Evolutionary conservation across 1,140 invertebrate genomes (phyloP).

Genomic region (Ooceraea biroi): DNA sequence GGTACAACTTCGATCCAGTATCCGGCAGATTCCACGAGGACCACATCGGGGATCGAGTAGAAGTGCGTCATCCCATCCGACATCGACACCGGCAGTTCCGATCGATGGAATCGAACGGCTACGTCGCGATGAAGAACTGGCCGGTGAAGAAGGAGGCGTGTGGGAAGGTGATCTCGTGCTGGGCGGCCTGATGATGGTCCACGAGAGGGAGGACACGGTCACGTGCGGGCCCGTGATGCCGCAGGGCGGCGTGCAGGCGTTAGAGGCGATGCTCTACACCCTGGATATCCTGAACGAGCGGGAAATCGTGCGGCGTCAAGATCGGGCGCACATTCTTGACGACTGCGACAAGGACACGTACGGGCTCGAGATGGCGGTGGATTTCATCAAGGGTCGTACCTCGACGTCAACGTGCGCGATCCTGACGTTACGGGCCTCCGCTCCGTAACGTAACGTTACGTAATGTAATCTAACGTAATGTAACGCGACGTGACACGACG

Average conservation of each 20-base stretch:
- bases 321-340: slow-evolving; percentile 95
- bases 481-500: too few species aligned
- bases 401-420: not conserved
- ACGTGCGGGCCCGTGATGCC: slow-evolving; percentile 97
- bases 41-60: slow-evolving; percentile 42
- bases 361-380: slow-evolving; percentile 97
- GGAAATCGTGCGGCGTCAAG: slow-evolving; percentile 90
- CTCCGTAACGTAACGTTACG: too few species aligned
- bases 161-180: slow-evolving; percentile 93
- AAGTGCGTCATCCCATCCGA: slow-evolving; percentile 74
- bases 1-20: not conserved
- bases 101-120: slow-evolving; percentile 72
- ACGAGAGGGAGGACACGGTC: slow-evolving; percentile 94
- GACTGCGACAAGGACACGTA: slow-evolving; percentile 99
- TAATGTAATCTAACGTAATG: too few species aligned
- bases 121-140: slow-evolving; percentile 88
- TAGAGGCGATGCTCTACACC: slow-evolving; percentile 97
- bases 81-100: slow-evolving; percentile 74
- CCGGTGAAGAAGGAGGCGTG: slow-evolving; percentile 94
- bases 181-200: slow-evolving; percentile 98
- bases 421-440: too few species aligned
- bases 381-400: slow-evolving; percentile 97
- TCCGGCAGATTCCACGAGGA: slow-evolving; percentile 49
- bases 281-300: slow-evolving; percentile 93
- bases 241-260: slow-evolving; percentile 95